Evolutionary conservation across 2,113 vertebrate species (phyloP).

Genomic region (Vulpes lagopus): DNA sequence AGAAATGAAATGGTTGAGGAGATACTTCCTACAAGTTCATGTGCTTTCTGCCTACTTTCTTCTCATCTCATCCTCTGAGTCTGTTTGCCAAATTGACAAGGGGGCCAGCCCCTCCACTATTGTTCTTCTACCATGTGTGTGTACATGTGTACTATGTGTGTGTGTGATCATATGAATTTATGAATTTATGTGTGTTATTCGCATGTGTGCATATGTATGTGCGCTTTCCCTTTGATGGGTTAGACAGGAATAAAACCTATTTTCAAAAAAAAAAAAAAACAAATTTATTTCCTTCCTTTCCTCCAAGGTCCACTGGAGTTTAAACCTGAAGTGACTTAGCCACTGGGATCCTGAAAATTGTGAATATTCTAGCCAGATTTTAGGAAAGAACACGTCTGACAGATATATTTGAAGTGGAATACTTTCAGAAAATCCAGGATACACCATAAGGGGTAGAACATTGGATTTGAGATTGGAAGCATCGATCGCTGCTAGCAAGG

Average conservation of each 20-base stretch:
- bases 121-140: not conserved
- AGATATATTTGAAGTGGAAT: not conserved
- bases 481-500: not conserved
- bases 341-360: not conserved
- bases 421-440: not conserved
- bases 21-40: not conserved
- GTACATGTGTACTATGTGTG: rapidly evolving
- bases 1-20: not conserved
- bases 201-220: not conserved
- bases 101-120: not conserved
- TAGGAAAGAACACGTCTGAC: not conserved
- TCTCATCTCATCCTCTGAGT: not conserved
- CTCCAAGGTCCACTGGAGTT: not conserved
- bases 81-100: not conserved
- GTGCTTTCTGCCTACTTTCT: not conserved
- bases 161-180: not conserved
- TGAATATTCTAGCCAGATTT: not conserved
- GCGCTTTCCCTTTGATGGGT: not conserved
- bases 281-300: not conserved
- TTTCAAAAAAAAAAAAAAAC: not conserved
- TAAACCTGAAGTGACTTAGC: not conserved
- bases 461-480: not conserved
- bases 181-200: not conserved
- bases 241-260: not conserved
- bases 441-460: not conserved